A percentile compares a stretch with the other conserved stretches of the same genome.
phyloP scores from a whole-genome alignment of 2,888 invertebrate species.

The Trissolcus japonicus region DNA sequence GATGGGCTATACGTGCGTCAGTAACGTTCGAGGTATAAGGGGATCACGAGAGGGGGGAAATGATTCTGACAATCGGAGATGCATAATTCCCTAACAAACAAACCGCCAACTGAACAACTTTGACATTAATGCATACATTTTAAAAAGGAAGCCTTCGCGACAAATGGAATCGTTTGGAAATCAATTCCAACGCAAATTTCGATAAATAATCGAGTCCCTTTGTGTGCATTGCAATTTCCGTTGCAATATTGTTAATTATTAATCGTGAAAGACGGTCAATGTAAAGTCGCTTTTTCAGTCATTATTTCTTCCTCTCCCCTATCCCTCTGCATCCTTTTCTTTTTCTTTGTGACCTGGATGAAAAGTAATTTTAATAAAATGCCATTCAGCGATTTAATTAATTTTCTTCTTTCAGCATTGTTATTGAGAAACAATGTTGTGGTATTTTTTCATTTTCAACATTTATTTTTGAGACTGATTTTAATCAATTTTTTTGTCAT shows the following conservation, averaged over 20 bases:
- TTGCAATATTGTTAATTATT: slow-evolving; percentile 25
- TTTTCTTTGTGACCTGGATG: neutral
- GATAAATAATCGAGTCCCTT: slow-evolving; percentile 31
- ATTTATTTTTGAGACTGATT: too few relatives aligned
- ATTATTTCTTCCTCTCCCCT: neutral
- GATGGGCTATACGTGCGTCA: neutral
- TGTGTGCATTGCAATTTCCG: slow-evolving; percentile 24
- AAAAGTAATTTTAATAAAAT: slow-evolving; percentile 11
- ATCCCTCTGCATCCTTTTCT: slow-evolving; percentile 3
- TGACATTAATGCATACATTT: slow-evolving; percentile 36
- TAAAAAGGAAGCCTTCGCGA: slow-evolving; percentile 27
- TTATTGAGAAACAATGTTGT: too few relatives aligned
- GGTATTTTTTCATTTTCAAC: too few relatives aligned
- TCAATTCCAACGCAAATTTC: slow-evolving; percentile 22
- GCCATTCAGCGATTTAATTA: too few relatives aligned
- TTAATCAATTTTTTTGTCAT: too few relatives aligned
- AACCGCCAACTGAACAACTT: slow-evolving; percentile 27
- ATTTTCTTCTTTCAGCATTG: too few relatives aligned
- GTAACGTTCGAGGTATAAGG: neutral
- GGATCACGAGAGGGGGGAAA: neutral
- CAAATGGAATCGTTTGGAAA: slow-evolving; percentile 23
- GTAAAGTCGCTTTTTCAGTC: neutral
- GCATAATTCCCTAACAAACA: slow-evolving; percentile 24
- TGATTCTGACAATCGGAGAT: slow-evolving; percentile 8
- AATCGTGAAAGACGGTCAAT: slow-evolving; percentile 23